Base-by-base conservation (phyloP, 2,797 vertebrate genomes). In the Tachyglossus aculeatus region DNA sequence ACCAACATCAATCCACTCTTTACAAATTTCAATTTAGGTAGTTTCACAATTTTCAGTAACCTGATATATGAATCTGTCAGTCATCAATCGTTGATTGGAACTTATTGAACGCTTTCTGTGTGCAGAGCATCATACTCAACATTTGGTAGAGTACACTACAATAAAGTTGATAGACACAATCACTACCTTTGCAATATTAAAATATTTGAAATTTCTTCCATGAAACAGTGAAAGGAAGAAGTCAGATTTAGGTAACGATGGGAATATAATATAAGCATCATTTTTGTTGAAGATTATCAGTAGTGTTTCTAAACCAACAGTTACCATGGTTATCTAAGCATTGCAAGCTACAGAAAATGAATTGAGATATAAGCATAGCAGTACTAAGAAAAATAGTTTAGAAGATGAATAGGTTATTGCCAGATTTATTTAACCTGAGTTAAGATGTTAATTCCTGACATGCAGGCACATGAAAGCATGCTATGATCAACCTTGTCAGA, bases 371-470 rank as follows among this genome's bases (percentile, higher is more conserved):
- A 52, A 36, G 0, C 76, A 84, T 85, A 86, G 64, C 65, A 84
- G 70, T 57, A 72, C 36, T 65, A 45, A 77, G 59, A 73, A 86
- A 77, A 57, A 45, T 51, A 47, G 63, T 67, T 87, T 19, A 77
- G 72, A 78, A 84, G 80, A 88, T 67, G 83, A 85, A 70, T 67
- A 74, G 71, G 80, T 83, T 86, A 81, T 81, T 72, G 5, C 76
- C 73, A 81, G 84, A 89, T 84, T 84, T 86, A 72, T 84, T 90
- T 89, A 90, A 82, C 83, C 59, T 74, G 67, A 77, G 77, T 85
- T 78, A 81, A 88, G 78, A 83, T 78, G 73, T 89, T 89, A 82
- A 84, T 88, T 84, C 83, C 81, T 80, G 80, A 52, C 82, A 34
- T 78, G 83, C 58, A 62, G 63, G 71, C 57, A 86, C 81, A 82